Evolutionary conservation across 2,797 vertebrate species (phyloP).

Genomic region (Fistularia commersonii): DNA sequence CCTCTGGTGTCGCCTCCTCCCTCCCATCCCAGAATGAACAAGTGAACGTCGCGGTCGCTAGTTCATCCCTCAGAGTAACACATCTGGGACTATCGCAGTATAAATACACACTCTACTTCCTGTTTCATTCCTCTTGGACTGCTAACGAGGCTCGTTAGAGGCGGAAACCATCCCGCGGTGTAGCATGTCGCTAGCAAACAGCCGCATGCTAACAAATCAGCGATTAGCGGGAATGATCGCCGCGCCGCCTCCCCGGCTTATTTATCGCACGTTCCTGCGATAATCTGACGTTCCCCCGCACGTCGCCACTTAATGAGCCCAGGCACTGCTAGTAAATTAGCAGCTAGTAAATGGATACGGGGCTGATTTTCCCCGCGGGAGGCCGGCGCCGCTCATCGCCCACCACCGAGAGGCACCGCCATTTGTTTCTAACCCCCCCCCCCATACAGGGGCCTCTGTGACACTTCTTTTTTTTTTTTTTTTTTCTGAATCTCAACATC

Average conservation of each 20-base stretch:
- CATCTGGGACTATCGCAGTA: no score
- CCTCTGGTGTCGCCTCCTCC: no score
- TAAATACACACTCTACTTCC: no score
- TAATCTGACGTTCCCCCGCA: conserved; percentile 55
- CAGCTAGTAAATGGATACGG: conserved; percentile 53
- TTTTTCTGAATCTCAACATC: background rate
- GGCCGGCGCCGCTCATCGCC: conserved; percentile 23
- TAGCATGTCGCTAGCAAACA: conserved; percentile 17
- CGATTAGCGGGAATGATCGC: conserved; percentile 46
- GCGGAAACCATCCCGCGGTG: background rate
- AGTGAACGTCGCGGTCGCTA: no score
- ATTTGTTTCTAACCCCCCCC: conserved; percentile 4
- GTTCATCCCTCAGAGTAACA: no score
- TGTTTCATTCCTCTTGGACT: conserved; percentile 6
- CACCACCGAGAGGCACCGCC: conserved; percentile 8
- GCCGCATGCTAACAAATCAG: conserved; percentile 32
- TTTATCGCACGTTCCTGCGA: conserved; percentile 52
- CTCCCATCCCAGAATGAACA: no score
- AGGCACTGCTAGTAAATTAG: conserved; percentile 51
- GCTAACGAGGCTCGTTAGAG: conserved; percentile 6
- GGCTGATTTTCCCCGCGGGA: conserved; percentile 48
- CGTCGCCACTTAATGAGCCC: conserved; percentile 56
- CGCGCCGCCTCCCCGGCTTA: conserved; percentile 46
- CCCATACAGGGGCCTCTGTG: conserved; percentile 1
- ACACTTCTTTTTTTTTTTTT: conserved; percentile 1